Conservation (phyloP, 2,888 invertebrate species). For the Aelia acuminata region DNA sequence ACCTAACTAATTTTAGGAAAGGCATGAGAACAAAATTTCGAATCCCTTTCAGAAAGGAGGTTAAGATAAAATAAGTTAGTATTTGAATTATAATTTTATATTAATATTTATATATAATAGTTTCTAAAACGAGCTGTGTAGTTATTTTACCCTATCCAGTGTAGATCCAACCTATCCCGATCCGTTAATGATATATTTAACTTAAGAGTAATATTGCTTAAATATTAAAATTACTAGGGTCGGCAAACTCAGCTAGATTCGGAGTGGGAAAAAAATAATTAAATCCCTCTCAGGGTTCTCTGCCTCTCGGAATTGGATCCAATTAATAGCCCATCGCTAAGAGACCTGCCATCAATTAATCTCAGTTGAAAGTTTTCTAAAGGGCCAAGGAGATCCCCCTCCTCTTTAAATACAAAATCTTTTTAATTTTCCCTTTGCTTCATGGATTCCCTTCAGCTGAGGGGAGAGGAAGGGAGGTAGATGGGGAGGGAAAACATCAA, state of each 20-base stretch:
- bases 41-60: no score
- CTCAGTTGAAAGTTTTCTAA: slow-evolving; percentile 38
- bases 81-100: no score
- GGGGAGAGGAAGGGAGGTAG: background rate
- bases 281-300: background rate
- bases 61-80: no score
- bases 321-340: slow-evolving; percentile 34
- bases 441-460: background rate
- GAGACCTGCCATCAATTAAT: slow-evolving; percentile 43
- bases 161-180: no score
- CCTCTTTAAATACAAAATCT: slow-evolving; percentile 47
- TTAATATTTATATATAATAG: no score
- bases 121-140: no score
- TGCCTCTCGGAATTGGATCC: slow-evolving; percentile 6
- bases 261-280: background rate
- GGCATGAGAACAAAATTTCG: no score
- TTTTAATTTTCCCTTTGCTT: slow-evolving; percentile 42
- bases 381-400: background rate
- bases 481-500: background rate
- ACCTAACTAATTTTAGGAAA: no score
- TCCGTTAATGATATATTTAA: background rate
- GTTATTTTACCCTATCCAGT: no score
- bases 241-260: background rate
- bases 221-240: background rate
- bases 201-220: background rate